Evolutionary conservation across 2,113 vertebrate genomes (phyloP).

Genomic region (Gopherus flavomarginatus): DNA sequence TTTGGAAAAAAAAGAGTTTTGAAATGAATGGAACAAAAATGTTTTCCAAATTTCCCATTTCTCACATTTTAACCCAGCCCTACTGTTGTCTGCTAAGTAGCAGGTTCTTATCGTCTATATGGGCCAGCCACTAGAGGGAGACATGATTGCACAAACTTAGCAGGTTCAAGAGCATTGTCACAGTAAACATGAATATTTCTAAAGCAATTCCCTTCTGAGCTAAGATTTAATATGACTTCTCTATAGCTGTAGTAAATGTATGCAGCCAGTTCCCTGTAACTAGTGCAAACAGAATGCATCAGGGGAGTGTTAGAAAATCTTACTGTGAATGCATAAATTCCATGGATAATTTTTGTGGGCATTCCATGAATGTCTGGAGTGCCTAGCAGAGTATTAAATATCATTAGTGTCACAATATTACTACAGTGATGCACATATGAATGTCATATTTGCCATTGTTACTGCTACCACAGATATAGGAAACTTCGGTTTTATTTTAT

Average conservation of each 20-base stretch:
- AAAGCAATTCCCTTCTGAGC: background rate
- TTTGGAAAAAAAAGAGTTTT: no score
- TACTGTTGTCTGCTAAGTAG: background rate
- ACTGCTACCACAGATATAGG: background rate
- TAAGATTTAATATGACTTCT: background rate
- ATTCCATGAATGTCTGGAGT: background rate
- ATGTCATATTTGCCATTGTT: background rate
- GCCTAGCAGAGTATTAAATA: background rate
- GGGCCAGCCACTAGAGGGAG: conserved; percentile 60
- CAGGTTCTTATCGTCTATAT: background rate
- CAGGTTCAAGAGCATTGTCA: background rate
- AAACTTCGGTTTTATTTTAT: background rate
- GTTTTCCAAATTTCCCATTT: background rate
- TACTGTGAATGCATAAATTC: background rate
- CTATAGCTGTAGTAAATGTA: background rate
- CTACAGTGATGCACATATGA: background rate
- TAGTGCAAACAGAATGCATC: background rate
- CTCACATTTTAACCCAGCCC: background rate
- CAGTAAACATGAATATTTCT: background rate
- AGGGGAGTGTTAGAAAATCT: background rate
- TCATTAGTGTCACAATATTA: background rate
- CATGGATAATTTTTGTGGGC: background rate
- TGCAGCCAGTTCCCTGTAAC: conserved; percentile 2
- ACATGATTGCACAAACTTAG: background rate
- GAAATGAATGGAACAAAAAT: background rate